phyloP scores from a whole-genome alignment of 2,113 vertebrate species.

The Australoheros scitulus region DNA sequence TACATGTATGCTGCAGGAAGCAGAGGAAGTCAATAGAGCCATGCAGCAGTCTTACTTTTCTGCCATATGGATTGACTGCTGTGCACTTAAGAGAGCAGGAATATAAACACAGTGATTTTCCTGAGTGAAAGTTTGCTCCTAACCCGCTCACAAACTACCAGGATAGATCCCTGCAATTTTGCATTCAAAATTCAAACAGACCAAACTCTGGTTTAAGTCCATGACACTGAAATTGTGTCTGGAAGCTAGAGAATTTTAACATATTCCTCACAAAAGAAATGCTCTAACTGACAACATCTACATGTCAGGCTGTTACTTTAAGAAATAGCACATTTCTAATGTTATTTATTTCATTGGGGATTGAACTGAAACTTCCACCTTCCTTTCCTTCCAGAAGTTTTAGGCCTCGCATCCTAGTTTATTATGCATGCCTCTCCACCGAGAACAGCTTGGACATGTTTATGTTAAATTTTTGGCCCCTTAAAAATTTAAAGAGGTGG shows the following conservation, averaged over 20 bases:
- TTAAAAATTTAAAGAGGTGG: constrained; percentile 31
- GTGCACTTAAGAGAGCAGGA: background rate
- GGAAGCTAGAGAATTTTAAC: background rate
- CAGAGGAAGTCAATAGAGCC: background rate
- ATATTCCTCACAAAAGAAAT: background rate
- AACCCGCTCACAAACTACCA: background rate
- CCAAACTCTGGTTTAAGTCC: background rate
- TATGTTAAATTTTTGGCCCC: constrained; percentile 23
- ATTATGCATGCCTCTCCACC: constrained; percentile 22
- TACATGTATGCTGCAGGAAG: background rate
- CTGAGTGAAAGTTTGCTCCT: background rate
- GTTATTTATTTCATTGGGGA: background rate
- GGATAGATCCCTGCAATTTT: background rate
- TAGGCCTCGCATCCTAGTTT: constrained; percentile 2
- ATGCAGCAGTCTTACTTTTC: background rate
- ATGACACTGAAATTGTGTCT: background rate
- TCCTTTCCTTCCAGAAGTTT: constrained; percentile 29
- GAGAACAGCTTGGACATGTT: constrained; percentile 40
- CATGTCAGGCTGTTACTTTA: background rate
- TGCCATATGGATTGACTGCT: background rate
- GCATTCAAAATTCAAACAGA: background rate
- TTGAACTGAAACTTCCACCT: constrained; percentile 13
- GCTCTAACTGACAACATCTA: background rate
- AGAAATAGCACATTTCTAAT: background rate
- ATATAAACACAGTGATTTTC: background rate